Base-by-base conservation (phyloP, 1,140 invertebrate genomes). In the Drosophila novamexicana region DNA sequence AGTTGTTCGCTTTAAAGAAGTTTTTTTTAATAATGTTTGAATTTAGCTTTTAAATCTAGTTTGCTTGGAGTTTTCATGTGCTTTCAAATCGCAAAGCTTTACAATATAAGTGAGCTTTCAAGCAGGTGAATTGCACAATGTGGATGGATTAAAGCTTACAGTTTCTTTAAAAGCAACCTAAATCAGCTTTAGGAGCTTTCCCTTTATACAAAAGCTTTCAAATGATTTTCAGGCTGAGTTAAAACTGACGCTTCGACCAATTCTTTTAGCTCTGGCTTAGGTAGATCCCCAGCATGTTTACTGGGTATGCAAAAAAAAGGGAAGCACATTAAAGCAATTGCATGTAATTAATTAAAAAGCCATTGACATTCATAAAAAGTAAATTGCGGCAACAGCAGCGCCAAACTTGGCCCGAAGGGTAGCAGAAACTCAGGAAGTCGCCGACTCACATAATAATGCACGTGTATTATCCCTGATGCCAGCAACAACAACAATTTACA, bases 281-380 rank as follows among this genome's bases (percentile, higher is more conserved):
- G 4, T 29, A 29, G 22, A 29, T 29, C 39, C 29, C 12, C 16
- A 36, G 53, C 14, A 10, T 1, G 10, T 45, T 44, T 40, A 9
- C 36, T 42, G 53, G 53, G 32, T 22, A 59, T 47, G 12, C 32
- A 10, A 36, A 45, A 58, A 49, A 22, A 57, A n/a, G 16, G 18
- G 22, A 29, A 29, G 22, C 22, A 50, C 16, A 22, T 52, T 64
- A 50, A 52, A 10, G 65, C 52, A 89, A 89, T 81, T 79, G 71
- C 71, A 70, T 66, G 78, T 75, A 89, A 89, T 89, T 89, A 89
- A 89, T 89, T 89, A 89, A 89, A 89, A 89, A 89, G 45, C 84
- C 80, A 89, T 89, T 89, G 84, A 89, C 84, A 89, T 89, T 89
- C 84, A 89, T 89, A 89, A 89, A 89, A 76, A 89, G 81, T 89